A percentile compares a stretch with the other conserved stretches of the same genome.
These are phyloP conservation scores for Lates calcarifer DNA, from an alignment of 2,113 vertebrate genomes.

Conservation along the genomic window DNA sequence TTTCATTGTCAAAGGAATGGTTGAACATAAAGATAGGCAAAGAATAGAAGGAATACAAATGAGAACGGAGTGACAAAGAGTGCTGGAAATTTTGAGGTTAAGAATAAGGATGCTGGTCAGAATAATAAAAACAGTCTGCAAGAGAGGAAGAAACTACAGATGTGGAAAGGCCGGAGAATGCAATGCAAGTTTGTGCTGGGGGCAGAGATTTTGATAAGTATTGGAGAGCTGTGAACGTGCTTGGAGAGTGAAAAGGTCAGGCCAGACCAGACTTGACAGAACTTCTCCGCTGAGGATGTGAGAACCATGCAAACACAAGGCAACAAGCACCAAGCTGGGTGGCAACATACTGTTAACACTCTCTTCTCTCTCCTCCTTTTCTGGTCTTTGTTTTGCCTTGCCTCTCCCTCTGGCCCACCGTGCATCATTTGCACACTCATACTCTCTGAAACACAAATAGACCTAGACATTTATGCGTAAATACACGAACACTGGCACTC, in stretches of 20 bases:
- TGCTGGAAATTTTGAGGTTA: conserved; percentile 41
- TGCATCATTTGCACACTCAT: conserved; percentile 37
- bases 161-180: conserved; percentile 29
- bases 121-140: conserved; percentile 37
- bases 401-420: conserved; percentile 7
- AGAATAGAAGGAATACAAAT: conserved; percentile 52
- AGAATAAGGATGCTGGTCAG: conserved; percentile 38
- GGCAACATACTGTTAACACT: conserved; percentile 59
- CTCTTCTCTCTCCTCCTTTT: conserved; percentile 10
- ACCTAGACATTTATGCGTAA: conserved; percentile 25
- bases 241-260: conserved; percentile 79
- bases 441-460: conserved; percentile 34
- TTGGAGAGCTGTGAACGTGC: conserved; percentile 71
- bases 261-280: conserved; percentile 69
- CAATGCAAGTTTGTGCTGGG: conserved; percentile 37
- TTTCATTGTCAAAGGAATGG: conserved; percentile 31
- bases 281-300: conserved; percentile 71
- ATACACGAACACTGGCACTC: conserved; percentile 36
- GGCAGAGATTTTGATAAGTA: conserved; percentile 66
- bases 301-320: conserved; percentile 74
- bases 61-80: conserved; percentile 25
- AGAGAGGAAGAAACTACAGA: conserved; percentile 8
- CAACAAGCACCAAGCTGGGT: conserved; percentile 47
- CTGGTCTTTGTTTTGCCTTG: conserved; percentile 30
- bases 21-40: conserved; percentile 16